Evolutionary conservation across 2,888 invertebrate genomes (phyloP), one percentile per base, ranked within the genome.

Genomic region (Salpingus planirostris): DNA sequence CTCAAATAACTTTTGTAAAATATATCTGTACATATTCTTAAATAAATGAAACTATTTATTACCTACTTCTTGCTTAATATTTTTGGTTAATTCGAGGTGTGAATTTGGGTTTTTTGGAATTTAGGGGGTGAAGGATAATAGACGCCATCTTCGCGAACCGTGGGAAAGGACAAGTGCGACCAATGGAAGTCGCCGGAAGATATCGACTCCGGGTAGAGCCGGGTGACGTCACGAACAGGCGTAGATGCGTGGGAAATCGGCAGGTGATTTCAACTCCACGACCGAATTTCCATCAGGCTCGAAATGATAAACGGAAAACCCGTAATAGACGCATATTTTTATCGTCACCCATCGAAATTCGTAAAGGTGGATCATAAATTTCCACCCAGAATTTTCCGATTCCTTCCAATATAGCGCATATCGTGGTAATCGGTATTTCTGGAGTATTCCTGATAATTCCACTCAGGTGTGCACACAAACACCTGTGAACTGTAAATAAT

Each of bases 81-180:
- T n/a, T n/a, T n/a, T n/a, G n/a, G n/a, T n/a, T n/a, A n/a, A n/a
- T n/a, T n/a, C n/a, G n/a, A n/a, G n/a, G n/a, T n/a, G n/a, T n/a
- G n/a, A n/a, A n/a, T n/a, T n/a, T n/a, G n/a, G n/a, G n/a, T n/a
- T n/a, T n/a, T n/a, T n/a, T n/a, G n/a, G n/a, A 13, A 27, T 15
- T 21, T 21, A 21, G 18, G 5, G 18, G 18, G 8, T 18, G 18
- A 18, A 8, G 18, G 8, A 29, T 26, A 29, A 26, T 27, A 12
- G 23, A 11, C 38, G 38, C 38, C 38, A 43, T 43, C 33, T 36
- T 43, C 33, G 29, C 37, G 25, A 21, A 24, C 13, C 36, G 40
- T 44, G 44, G 36, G 44, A 44, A 36, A 31, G 29, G 32, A 38
- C 44, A 44, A 34, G 28, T 44, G 44, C 29, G 31, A 25, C 44